Evolutionary conservation across 2,797 vertebrate genomes (phyloP).

Genomic region (Chelonia mydas): DNA sequence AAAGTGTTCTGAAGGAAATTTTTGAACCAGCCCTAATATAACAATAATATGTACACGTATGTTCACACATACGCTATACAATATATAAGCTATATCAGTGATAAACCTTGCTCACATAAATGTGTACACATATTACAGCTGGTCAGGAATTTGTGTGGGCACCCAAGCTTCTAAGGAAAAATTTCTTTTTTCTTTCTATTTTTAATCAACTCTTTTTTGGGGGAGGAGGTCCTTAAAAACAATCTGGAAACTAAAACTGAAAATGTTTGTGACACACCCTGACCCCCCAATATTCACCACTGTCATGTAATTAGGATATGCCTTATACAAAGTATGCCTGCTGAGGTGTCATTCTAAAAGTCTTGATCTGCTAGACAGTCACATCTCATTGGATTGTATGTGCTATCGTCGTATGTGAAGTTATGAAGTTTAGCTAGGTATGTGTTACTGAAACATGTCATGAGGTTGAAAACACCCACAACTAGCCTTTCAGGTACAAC

Average conservation of each 20-base stretch:
- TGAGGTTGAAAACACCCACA: too few relatives aligned
- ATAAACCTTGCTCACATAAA: not conserved
- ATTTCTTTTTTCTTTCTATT: not conserved
- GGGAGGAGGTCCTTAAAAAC: not conserved
- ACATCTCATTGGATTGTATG: too few relatives aligned
- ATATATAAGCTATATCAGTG: not conserved
- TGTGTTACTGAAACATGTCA: too few relatives aligned
- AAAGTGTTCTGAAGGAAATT: constrained; percentile 20
- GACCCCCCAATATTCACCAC: too few relatives aligned
- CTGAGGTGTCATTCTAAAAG: too few relatives aligned
- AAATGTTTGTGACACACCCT: not conserved
- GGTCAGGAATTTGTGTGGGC: not conserved
- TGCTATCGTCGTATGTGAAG: too few relatives aligned
- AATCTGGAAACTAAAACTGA: not conserved
- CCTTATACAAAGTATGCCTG: too few relatives aligned
- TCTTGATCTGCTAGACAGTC: too few relatives aligned
- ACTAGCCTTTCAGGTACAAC: too few relatives aligned
- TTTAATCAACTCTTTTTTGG: not conserved
- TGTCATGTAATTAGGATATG: too few relatives aligned
- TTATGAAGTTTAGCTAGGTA: too few relatives aligned
- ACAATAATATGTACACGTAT: not conserved
- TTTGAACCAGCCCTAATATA: constrained; percentile 5
- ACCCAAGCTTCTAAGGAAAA: not conserved
- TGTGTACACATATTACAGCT: not conserved
- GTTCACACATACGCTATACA: not conserved